Evolutionary conservation across 1,140 invertebrate genomes (phyloP).

Genomic region (Antheraea mylitta): DNA sequence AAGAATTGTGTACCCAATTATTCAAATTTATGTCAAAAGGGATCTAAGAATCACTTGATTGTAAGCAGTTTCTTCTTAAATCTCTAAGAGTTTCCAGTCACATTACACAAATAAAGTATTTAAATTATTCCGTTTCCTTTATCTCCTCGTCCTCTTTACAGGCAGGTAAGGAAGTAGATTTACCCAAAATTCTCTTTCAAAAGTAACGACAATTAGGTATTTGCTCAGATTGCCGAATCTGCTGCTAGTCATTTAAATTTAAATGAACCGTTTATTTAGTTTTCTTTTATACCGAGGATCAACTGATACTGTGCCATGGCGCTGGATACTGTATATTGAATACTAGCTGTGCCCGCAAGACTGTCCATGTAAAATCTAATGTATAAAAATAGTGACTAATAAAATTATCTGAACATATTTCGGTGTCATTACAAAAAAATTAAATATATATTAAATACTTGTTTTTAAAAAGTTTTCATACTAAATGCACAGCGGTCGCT

Average conservation of each 20-base stretch:
- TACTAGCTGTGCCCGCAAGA: too few relatives aligned
- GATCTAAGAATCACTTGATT: background rate
- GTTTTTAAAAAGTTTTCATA: too few relatives aligned
- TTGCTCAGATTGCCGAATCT: constrained; percentile 6
- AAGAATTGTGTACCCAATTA: too few relatives aligned
- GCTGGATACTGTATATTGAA: background rate
- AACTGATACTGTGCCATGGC: background rate
- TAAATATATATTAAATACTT: too few relatives aligned
- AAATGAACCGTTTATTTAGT: background rate
- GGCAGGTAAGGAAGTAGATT: constrained; percentile 6
- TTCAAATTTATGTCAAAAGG: too few relatives aligned
- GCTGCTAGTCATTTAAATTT: constrained; percentile 2
- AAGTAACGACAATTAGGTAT: constrained; percentile 7
- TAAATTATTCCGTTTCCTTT: constrained; percentile 10
- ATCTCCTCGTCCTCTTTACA: constrained; percentile 3
- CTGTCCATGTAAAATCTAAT: too few relatives aligned
- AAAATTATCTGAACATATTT: too few relatives aligned
- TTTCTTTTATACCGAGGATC: background rate
- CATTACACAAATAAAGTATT: constrained; percentile 12
- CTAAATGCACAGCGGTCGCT: too few relatives aligned
- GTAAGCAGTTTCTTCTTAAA: constrained; percentile 2
- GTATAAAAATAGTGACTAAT: too few relatives aligned
- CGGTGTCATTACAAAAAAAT: too few relatives aligned
- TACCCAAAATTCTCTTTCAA: constrained; percentile 5
- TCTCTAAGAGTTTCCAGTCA: background rate